Percentiles rank a stretch among this genome's conserved stretches.
Conservation (phyloP, 2,797 vertebrate genomes). For the Thamnophis elegans region DNA sequence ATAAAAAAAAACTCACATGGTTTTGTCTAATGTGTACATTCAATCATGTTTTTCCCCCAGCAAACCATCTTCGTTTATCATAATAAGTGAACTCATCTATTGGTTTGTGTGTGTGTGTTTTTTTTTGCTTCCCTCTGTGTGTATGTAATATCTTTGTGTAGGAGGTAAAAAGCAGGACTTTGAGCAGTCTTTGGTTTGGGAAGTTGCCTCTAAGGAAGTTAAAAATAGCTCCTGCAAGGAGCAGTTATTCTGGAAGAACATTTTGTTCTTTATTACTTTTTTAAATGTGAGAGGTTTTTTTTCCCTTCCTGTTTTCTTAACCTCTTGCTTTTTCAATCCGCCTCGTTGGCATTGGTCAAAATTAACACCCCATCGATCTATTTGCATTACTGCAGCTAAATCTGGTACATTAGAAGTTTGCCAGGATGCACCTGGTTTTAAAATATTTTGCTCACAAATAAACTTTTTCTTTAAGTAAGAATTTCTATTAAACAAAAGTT, state of each 20-base stretch:
- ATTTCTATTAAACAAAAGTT: not conserved
- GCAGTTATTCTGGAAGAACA: not conserved
- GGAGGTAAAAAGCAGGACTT: not conserved
- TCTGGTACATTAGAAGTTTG: not conserved
- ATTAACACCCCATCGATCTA: not conserved
- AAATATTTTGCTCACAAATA: not conserved
- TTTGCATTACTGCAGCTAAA: conserved; percentile 2
- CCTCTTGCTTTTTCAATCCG: not conserved
- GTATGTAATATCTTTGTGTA: not conserved
- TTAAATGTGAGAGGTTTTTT: not conserved
- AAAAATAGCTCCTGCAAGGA: not conserved
- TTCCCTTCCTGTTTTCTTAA: not conserved
- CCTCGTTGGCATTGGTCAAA: not conserved
- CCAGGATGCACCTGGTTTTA: not conserved
- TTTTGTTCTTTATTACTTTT: not conserved
- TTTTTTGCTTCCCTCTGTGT: not conserved
- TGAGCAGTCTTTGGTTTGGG: not conserved
- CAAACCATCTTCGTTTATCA: not conserved
- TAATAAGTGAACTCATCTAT: not conserved
- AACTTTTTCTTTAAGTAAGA: not conserved
- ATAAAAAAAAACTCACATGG: not conserved
- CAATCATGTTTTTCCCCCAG: not conserved
- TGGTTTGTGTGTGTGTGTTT: not conserved
- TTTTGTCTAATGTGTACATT: not conserved
- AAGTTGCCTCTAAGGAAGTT: not conserved